These are phyloP conservation scores for Anguilla pacifica DNA, from an alignment of 2,797 vertebrate species.

Conservation along the genomic window DNA sequence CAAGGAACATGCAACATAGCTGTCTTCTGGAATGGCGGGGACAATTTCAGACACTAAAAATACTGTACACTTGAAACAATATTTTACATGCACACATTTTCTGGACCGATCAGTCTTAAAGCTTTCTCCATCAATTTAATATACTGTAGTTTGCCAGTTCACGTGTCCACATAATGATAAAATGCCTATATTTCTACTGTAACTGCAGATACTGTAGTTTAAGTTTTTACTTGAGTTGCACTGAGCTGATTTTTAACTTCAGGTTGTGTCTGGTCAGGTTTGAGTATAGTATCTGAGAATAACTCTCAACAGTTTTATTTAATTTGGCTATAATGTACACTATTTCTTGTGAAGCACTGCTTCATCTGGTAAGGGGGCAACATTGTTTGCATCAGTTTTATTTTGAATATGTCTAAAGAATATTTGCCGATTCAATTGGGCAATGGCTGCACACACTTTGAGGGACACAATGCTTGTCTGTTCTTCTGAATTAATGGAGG, in stretches of 20 bases:
- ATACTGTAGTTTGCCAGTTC: not conserved
- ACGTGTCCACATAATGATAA: not conserved
- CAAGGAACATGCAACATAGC: not conserved
- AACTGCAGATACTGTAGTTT: not conserved
- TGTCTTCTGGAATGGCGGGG: not conserved
- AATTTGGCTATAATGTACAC: not conserved
- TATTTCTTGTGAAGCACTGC: not conserved
- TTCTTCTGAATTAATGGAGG: not conserved
- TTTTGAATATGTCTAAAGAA: not conserved
- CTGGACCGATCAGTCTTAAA: not conserved
- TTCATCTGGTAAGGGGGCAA: too few species aligned
- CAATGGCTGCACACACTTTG: too few species aligned
- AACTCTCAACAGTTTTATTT: not conserved
- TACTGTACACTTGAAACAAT: not conserved
- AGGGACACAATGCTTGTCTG: not conserved
- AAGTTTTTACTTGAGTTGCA: not conserved
- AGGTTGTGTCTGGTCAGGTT: not conserved
- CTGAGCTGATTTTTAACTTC: not conserved
- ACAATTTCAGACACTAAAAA: not conserved
- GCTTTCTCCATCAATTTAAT: not conserved
- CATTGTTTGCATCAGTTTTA: too few species aligned
- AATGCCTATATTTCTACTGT: not conserved
- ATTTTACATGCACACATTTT: not conserved
- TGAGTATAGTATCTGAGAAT: not conserved
- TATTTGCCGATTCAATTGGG: not conserved